Evolutionary conservation across 2,797 vertebrate genomes (phyloP), one percentile per base, ranked within the genome.

Genomic region (Sebastes steindachneri): DNA sequence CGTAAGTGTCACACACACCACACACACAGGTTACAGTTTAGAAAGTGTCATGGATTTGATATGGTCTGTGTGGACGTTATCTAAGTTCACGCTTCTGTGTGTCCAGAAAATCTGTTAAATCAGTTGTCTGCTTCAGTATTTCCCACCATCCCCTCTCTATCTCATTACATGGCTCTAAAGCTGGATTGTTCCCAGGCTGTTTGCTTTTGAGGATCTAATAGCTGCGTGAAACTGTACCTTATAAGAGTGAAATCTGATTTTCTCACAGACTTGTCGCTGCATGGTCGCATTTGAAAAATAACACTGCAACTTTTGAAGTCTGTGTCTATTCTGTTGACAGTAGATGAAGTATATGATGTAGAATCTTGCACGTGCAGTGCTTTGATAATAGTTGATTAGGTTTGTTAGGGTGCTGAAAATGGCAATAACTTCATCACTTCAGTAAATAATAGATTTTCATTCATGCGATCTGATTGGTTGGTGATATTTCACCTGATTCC

Each of bases 1-100:
- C 93, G 98, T 99, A 96, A 97, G 98, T 97, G 54, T 63, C 1
- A 7, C 19, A 7, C 26, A 7, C 31, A 1, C 1, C 2, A 1
- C 17, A 8, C 45, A 17, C 29, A 12, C 1, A n/a, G 11, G 0
- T 68, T 7, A 19, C 68, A 70, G 10, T 15, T 54, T 54, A 17
- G 10, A 8, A 23, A 8, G 4, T 15, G 5, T 7, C 12, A 8
- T 23, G 14, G 14, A 0, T 70, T 55, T 2, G 10, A 28, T 12
- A 7, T 17, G 21, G 15, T 58, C 35, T 35, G 37, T 33, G 19
- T 62, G 33, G 15, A 19, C 53, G 37, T 54, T 26, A 54, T 78
- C 62, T 1, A 15, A 31, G 31, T 67, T 62, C n/a, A 53, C 59
- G 8, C 68, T 7, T 2, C 65, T 19, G 25, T 33, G 15, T 12